Evolutionary conservation across 2,113 vertebrate genomes (phyloP).

Genomic region (Phainopepla nitens): DNA sequence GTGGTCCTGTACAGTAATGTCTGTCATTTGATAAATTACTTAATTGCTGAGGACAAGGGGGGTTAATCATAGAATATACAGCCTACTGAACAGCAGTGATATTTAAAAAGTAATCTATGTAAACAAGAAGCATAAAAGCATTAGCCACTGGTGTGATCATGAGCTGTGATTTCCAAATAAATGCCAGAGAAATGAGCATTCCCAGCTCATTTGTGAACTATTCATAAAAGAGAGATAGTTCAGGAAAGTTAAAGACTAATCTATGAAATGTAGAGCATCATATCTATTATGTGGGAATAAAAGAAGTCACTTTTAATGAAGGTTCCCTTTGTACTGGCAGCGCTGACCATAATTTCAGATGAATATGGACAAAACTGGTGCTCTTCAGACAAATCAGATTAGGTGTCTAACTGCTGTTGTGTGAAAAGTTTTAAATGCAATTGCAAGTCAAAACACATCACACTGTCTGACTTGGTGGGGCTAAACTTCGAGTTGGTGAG

Average conservation of each 20-base stretch:
- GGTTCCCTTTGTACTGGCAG: neutral
- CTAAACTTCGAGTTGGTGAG: neutral
- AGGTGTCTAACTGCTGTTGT: neutral
- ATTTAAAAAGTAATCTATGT: neutral
- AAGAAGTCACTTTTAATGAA: neutral
- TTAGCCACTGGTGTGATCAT: neutral
- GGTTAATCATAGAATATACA: neutral
- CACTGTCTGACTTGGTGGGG: neutral
- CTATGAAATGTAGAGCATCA: neutral
- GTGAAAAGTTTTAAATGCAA: neutral
- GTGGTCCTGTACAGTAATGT: neutral
- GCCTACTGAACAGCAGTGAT: neutral
- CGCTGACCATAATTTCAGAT: rapidly evolving
- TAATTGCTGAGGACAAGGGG: neutral
- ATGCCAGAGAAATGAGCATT: neutral
- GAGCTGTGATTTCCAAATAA: neutral
- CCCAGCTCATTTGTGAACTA: neutral
- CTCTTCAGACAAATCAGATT: neutral
- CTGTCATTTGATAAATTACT: neutral
- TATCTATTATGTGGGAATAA: neutral
- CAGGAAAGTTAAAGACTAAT: neutral
- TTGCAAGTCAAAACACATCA: neutral
- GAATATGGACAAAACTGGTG: neutral
- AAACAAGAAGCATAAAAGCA: neutral
- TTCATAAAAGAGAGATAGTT: neutral